Percentiles rank a stretch among this genome's conserved stretches.
Evolutionary conservation across 2,113 vertebrate species (phyloP).

Genomic region (Panthera leo): DNA sequence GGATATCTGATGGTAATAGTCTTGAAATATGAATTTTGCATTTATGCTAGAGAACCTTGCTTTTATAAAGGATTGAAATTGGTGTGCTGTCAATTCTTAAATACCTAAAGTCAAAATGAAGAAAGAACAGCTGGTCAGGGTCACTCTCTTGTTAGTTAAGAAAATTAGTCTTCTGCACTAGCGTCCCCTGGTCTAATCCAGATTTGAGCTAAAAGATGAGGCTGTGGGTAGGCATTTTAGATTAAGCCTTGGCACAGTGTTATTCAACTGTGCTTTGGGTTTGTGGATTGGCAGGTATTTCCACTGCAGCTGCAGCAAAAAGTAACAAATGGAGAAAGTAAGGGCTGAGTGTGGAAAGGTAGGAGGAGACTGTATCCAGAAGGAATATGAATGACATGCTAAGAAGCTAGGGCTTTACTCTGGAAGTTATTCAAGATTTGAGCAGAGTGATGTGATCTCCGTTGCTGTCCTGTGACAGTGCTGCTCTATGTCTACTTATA

Average conservation of each 20-base stretch:
- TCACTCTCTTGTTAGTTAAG: background rate
- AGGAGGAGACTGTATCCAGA: background rate
- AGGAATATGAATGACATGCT: background rate
- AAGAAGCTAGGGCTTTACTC: background rate
- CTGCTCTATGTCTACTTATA: background rate
- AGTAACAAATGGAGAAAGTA: background rate
- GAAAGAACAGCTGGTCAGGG: background rate
- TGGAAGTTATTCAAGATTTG: background rate
- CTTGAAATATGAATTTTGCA: background rate
- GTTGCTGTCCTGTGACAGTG: background rate
- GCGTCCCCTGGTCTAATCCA: background rate
- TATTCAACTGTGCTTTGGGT: background rate
- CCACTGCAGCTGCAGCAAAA: background rate
- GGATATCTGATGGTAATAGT: background rate
- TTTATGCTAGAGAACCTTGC: background rate
- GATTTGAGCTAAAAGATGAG: background rate
- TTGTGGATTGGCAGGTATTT: background rate
- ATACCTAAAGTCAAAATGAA: background rate
- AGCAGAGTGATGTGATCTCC: background rate
- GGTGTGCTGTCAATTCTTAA: background rate
- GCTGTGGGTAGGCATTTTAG: background rate
- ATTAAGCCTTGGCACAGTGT: background rate
- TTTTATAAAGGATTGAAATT: slow-evolving; percentile 13
- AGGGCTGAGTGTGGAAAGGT: background rate
- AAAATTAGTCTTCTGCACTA: background rate